phyloP scores from a whole-genome alignment of 2,113 vertebrate species.

The Oncorhynchus gorbuscha region DNA sequence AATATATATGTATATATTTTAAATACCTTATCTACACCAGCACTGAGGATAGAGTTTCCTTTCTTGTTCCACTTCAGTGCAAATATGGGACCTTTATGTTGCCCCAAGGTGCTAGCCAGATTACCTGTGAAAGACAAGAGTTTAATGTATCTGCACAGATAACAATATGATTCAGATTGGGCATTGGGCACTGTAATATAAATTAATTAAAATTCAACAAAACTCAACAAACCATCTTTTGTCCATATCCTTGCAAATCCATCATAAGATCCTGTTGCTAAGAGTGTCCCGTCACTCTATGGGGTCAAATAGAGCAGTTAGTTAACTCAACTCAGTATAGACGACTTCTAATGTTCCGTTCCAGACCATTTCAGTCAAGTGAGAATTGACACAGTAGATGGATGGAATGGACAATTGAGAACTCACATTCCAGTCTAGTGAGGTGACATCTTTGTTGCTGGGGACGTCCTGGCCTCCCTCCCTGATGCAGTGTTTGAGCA shows the following conservation, averaged over 20 bases:
- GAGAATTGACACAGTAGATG: neutral
- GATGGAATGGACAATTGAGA: slow-evolving; percentile 11
- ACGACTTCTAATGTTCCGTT: neutral
- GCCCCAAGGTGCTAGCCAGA: slow-evolving; percentile 94
- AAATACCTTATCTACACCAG: slow-evolving; percentile 93
- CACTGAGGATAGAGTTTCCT: slow-evolving; percentile 96
- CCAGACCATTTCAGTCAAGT: neutral
- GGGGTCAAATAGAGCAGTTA: slow-evolving; percentile 28
- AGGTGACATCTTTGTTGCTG: slow-evolving; percentile 97
- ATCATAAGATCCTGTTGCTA: slow-evolving; percentile 94
- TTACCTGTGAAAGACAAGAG: slow-evolving; percentile 77
- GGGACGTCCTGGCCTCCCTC: slow-evolving; percentile 96
- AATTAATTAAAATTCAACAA: neutral
- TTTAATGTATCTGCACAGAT: slow-evolving; percentile 25
- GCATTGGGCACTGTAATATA: neutral
- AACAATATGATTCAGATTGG: slow-evolving; percentile 10
- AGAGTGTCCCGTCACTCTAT: slow-evolving; percentile 90
- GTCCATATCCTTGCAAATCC: slow-evolving; percentile 98
- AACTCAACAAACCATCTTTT: slow-evolving; percentile 84
- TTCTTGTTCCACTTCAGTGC: slow-evolving; percentile 99
- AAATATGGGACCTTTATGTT: slow-evolving; percentile 98
- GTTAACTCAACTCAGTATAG: neutral
- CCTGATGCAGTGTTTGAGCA: slow-evolving; percentile 93
- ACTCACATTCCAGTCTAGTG: slow-evolving; percentile 95
- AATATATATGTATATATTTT: too few species aligned